phyloP scores from a whole-genome alignment of 92 coral and sea anemone genomes.

The Parazoanthus swiftii region DNA sequence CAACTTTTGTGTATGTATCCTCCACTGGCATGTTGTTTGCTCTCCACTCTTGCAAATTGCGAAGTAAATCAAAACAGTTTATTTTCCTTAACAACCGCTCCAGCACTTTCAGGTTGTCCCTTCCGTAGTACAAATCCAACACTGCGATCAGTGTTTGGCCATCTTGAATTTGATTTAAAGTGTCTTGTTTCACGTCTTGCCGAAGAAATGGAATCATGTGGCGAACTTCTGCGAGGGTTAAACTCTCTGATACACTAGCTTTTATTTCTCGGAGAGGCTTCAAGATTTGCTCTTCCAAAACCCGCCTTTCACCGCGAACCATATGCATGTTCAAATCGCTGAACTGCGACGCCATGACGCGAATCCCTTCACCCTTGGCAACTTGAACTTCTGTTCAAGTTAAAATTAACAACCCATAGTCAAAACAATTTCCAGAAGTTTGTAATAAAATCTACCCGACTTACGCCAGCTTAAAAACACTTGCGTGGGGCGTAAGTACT shows the following conservation, averaged over 20 bases:
- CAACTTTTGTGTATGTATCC: slow-evolving; percentile 42
- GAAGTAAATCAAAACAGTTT: slow-evolving; percentile 58
- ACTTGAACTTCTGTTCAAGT: background rate
- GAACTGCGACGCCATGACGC: slow-evolving; percentile 43
- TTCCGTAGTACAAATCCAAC: slow-evolving; percentile 68
- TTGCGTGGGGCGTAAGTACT: background rate
- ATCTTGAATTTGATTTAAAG: slow-evolving; percentile 58
- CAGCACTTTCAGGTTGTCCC: slow-evolving; percentile 67
- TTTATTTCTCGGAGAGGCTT: slow-evolving; percentile 72
- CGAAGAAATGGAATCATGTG: slow-evolving; percentile 52
- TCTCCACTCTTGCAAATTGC: slow-evolving; percentile 66
- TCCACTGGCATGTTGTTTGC: slow-evolving; percentile 47
- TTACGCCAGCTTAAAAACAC: background rate
- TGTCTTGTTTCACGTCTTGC: slow-evolving; percentile 61
- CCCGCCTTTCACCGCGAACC: slow-evolving; percentile 61
- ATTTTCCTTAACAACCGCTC: slow-evolving; percentile 68
- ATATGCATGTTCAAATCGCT: slow-evolving; percentile 38
- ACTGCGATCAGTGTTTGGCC: slow-evolving; percentile 67
- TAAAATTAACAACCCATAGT: background rate
- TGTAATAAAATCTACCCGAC: too few species aligned
- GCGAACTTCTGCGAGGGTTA: slow-evolving; percentile 60
- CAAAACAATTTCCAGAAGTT: background rate
- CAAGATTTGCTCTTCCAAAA: slow-evolving; percentile 62
- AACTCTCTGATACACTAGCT: slow-evolving; percentile 55
- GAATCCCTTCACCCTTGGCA: background rate